These are phyloP conservation scores for Zapornia atra DNA, from an alignment of 2,113 vertebrate species.

Conservation along the genomic window DNA sequence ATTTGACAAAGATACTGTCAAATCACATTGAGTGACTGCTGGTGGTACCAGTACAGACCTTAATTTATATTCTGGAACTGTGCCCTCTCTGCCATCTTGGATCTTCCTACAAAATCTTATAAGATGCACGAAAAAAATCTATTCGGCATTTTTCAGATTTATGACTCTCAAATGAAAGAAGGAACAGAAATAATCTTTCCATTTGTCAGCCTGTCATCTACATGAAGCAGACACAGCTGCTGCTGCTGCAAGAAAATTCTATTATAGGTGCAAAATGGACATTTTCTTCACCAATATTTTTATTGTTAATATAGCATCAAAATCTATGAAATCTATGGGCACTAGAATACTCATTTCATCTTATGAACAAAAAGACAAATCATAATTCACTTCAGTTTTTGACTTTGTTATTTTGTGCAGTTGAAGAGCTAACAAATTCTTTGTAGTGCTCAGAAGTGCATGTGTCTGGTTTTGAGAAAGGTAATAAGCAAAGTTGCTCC, in stretches of 20 bases:
- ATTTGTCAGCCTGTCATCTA: conserved; percentile 67
- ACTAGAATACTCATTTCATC: neutral
- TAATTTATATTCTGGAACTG: conserved; percentile 56
- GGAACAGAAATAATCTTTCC: conserved; percentile 60
- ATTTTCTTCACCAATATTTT: conserved; percentile 32
- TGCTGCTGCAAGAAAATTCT: conserved; percentile 39
- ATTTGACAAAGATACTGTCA: conserved; percentile 56
- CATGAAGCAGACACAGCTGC: conserved; percentile 34
- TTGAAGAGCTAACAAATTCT: neutral
- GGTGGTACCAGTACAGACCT: conserved; percentile 13
- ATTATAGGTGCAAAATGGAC: conserved; percentile 53
- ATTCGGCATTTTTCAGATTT: conserved; percentile 65
- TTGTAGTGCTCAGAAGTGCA: neutral
- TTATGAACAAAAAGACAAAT: neutral
- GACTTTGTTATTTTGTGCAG: neutral
- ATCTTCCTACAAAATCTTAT: conserved; percentile 48
- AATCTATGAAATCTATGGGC: neutral
- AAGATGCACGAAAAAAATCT: conserved; percentile 55
- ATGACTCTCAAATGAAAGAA: conserved; percentile 59
- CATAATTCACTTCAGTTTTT: neutral
- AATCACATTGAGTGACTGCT: conserved; percentile 20
- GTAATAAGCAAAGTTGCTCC: neutral
- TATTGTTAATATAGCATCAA: conserved; percentile 46
- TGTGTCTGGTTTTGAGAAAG: neutral
- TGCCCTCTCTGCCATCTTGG: conserved; percentile 55